A percentile compares a stretch with the other conserved stretches of the same genome.
Evolutionary conservation across 2,113 vertebrate genomes (phyloP).

Genomic region (Siniperca knerii): DNA sequence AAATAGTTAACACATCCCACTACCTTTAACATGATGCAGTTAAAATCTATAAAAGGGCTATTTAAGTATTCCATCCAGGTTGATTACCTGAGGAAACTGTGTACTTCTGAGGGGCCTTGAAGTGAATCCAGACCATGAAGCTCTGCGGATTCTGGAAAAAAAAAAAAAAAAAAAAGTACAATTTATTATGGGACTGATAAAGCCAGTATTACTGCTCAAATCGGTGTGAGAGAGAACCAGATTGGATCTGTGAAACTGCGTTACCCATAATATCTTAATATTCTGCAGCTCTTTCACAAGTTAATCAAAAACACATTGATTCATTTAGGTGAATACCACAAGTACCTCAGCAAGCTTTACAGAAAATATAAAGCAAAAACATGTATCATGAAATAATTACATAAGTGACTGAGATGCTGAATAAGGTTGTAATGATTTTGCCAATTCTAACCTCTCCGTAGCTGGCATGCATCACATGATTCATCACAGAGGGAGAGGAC

Average conservation of each 20-base stretch:
- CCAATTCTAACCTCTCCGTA: conserved; percentile 87
- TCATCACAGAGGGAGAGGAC: conserved; percentile 89
- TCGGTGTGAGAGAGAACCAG: background rate
- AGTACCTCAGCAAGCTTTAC: background rate
- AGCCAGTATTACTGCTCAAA: background rate
- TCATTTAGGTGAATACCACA: background rate
- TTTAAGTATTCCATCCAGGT: background rate
- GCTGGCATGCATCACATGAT: conserved; percentile 92
- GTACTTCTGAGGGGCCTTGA: conserved; percentile 90
- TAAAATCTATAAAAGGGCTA: background rate
- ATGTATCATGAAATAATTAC: background rate
- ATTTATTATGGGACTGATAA: background rate
- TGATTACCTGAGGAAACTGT: conserved; percentile 86
- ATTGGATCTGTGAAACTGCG: background rate
- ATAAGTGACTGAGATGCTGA: background rate
- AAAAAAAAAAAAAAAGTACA: background rate
- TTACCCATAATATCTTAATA: background rate
- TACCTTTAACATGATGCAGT: background rate
- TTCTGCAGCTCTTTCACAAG: background rate
- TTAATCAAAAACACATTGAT: background rate
- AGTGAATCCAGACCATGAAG: conserved; percentile 92
- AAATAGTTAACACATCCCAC: background rate
- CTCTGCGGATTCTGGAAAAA: conserved; percentile 88
- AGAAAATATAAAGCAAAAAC: background rate
- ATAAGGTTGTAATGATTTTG: background rate